Conservation (phyloP, 2,888 invertebrate genomes). For the Steinernema carpocapsae region DNA sequence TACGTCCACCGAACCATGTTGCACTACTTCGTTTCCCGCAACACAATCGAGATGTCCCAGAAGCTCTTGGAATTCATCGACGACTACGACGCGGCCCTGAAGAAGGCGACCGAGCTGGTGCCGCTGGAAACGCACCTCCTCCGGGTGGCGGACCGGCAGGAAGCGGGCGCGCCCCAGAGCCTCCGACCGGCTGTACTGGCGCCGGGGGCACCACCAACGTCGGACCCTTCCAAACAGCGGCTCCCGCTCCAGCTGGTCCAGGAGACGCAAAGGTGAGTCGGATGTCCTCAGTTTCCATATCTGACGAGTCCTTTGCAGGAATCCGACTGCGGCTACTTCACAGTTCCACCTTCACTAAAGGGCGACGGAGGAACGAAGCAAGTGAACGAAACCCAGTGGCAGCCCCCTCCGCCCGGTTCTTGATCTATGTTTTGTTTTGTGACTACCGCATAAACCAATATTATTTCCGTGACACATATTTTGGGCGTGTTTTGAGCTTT, state of each 20-base stretch:
- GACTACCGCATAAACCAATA: too few species aligned
- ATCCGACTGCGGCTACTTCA: neutral
- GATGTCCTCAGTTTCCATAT: neutral
- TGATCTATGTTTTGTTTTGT: neutral
- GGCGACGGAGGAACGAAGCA: neutral
- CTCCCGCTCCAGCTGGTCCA: too few species aligned
- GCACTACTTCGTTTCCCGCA: slow-evolving; percentile 23
- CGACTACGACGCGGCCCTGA: slow-evolving; percentile 35
- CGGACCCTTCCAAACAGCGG: neutral
- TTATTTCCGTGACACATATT: too few species aligned
- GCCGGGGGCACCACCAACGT: neutral
- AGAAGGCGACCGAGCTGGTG: slow-evolving; percentile 4
- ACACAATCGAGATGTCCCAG: slow-evolving; percentile 34
- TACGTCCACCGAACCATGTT: slow-evolving; percentile 36
- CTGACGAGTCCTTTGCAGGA: slow-evolving; percentile 3
- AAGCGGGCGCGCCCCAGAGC: neutral
- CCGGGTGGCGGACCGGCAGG: neutral
- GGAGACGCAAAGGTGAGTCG: neutral
- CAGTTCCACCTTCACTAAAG: neutral
- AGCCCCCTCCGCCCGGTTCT: neutral
- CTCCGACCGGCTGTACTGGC: neutral
- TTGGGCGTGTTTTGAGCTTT: too few species aligned
- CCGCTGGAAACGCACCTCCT: neutral
- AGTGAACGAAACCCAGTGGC: neutral
- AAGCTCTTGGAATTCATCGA: slow-evolving; percentile 36